Base-by-base conservation (phyloP, 1,140 invertebrate species). In the Zaprionus camerounensis region DNA sequence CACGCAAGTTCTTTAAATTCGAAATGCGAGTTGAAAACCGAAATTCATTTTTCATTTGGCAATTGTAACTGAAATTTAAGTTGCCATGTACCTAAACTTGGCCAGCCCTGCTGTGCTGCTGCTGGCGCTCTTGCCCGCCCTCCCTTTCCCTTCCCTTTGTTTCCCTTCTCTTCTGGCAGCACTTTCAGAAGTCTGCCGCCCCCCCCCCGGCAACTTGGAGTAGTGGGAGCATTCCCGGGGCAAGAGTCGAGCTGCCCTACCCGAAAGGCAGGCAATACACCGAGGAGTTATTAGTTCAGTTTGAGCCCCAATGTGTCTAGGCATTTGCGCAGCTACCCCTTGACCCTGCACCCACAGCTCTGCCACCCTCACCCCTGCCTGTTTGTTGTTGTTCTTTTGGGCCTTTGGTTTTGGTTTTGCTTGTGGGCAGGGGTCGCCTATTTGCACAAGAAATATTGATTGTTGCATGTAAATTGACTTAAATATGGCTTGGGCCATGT, bases 381-480 rank as follows among this genome's bases (percentile, higher is more conserved):
- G 36, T 15, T 15, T 38, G 41, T 46, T 46, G 41, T 46, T 46
- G 41, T 46, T 46, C 41, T 17, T 46, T 46, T 17, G 41, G n/a
- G 41, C n/a, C 41, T 46, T 11, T 46, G 41, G n/a, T 6, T 46
- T 46, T 46, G 41, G 38, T n/a, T 41, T 41, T n/a, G 38, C 4
- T 41, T 41, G 38, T 41, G 38, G 38, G 38, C 38, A 41, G 41
- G 41, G 41, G 41, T 46, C 41, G 41, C 41, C 41, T 46, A 46
- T 46, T 46, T 46, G 41, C 41, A 46, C n/a, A 46, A 46, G 41
- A 46, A 46, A 46, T 46, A 46, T 46, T 46, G 41, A 46, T 46
- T 46, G 41, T 46, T 46, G 41, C 41, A 46, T 46, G 41, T 46
- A 46, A 46, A 46, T 46, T 46, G 41, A 46, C 41, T 46, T 46